Percentiles rank a stretch among this genome's conserved stretches.
Evolutionary conservation across 2,113 vertebrate species (phyloP).

Genomic region (Triplophysa rosa): DNA sequence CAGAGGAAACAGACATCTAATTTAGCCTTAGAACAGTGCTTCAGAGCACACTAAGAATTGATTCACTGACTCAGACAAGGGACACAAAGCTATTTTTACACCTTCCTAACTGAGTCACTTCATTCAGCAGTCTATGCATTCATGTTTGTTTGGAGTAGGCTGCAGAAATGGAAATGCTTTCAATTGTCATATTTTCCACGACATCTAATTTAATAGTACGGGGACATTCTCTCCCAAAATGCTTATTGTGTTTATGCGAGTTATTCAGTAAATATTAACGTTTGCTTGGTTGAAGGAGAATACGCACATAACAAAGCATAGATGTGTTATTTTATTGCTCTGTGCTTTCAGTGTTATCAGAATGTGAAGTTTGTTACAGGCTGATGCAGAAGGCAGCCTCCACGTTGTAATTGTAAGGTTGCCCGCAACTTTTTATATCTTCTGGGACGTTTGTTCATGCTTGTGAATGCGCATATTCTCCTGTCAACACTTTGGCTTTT

Average conservation of each 20-base stretch:
- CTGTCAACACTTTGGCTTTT: conserved; percentile 35
- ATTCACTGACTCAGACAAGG: conserved; percentile 31
- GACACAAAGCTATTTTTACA: conserved; percentile 28
- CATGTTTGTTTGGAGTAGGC: not conserved
- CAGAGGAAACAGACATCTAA: conserved; percentile 39
- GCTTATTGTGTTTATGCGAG: not conserved
- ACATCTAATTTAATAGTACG: not conserved
- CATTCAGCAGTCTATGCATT: not conserved
- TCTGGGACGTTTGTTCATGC: not conserved
- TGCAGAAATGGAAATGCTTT: not conserved
- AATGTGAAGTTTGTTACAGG: conserved; percentile 7
- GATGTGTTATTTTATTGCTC: conserved; percentile 7
- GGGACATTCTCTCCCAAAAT: not conserved
- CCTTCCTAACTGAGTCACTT: conserved; percentile 4
- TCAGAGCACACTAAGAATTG: conserved; percentile 38
- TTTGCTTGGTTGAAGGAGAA: not conserved
- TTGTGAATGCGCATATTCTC: conserved; percentile 20
- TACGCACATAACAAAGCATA: not conserved
- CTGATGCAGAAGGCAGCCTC: not conserved
- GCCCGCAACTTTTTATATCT: conserved; percentile 26
- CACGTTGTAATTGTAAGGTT: conserved; percentile 10
- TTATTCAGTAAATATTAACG: not conserved
- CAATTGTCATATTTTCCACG: not conserved
- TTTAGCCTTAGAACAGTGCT: conserved; percentile 42
- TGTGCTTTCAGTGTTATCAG: conserved; percentile 4